Evolutionary conservation across 2,888 invertebrate species (phyloP).

Genomic region (Sclerodermus sp.): DNA sequence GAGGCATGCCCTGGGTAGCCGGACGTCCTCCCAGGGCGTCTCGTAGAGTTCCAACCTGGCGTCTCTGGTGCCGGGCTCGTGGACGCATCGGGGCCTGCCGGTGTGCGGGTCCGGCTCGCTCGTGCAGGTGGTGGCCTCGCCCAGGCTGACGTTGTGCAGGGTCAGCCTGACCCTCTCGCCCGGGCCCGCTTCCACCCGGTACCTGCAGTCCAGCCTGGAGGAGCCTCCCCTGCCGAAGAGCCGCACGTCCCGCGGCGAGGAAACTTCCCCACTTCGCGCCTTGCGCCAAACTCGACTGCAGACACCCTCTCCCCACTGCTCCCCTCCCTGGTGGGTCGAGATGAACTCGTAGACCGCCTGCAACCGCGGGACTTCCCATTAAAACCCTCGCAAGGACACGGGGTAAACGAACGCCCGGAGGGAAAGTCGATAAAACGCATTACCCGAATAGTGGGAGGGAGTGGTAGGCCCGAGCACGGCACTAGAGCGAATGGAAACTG

Average conservation of each 20-base stretch:
- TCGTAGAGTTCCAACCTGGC: constrained; percentile 66
- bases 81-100: constrained; percentile 65
- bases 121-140: constrained; percentile 67
- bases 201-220: constrained; percentile 74
- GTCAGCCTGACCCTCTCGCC: constrained; percentile 70
- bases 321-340: constrained; percentile 76
- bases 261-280: constrained; percentile 66
- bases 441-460: neutral
- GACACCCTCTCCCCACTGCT: constrained; percentile 61
- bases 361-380: no score
- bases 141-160: constrained; percentile 73
- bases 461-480: no score
- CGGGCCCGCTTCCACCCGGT: constrained; percentile 71
- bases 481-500: no score
- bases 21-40: constrained; percentile 72
- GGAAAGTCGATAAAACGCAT: no score
- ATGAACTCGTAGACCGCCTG: constrained; percentile 77
- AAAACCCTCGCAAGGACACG: no score
- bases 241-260: constrained; percentile 74
- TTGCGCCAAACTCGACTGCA: constrained; percentile 70
- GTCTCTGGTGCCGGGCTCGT: constrained; percentile 43
- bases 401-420: no score
- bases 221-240: constrained; percentile 84
- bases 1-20: constrained; percentile 74
- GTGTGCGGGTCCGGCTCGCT: constrained; percentile 75